Evolutionary conservation across 2,113 vertebrate species (phyloP).

Genomic region (Gallinago undulata): DNA sequence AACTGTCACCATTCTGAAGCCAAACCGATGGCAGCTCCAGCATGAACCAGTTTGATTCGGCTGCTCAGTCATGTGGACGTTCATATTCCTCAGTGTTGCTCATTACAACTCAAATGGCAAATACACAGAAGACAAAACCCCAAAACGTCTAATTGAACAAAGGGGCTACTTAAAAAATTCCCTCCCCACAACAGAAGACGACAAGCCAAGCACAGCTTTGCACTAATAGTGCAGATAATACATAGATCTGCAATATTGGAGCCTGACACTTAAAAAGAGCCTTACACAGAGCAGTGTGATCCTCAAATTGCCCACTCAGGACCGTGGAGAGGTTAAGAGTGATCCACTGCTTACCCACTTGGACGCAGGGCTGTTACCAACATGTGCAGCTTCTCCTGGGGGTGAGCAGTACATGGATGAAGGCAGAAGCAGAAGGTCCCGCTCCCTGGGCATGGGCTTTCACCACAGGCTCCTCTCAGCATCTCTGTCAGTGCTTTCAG

Average conservation of each 20-base stretch:
- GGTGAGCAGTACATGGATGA: not conserved
- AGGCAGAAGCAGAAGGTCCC: not conserved
- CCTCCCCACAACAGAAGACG: not conserved
- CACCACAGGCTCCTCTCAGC: not conserved
- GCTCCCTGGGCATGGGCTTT: not conserved
- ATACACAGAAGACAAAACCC: not conserved
- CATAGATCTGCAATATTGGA: not conserved
- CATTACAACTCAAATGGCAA: not conserved
- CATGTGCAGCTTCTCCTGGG: not conserved
- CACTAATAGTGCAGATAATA: not conserved
- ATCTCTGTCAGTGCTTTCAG: not conserved
- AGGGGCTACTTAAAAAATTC: not conserved
- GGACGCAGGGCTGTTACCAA: not conserved
- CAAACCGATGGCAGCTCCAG: not conserved
- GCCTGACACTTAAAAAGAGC: not conserved
- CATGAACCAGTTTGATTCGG: not conserved
- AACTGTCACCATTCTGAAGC: not conserved
- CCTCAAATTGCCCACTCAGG: not conserved
- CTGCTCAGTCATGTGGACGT: not conserved
- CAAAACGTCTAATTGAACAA: not conserved
- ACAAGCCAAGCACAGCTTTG: not conserved
- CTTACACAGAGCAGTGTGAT: not conserved
- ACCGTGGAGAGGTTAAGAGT: not conserved
- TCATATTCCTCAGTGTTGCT: not conserved
- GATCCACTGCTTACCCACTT: not conserved